Percentiles rank a stretch among this genome's conserved stretches.
These are phyloP conservation scores for Isichthys henryi DNA, from an alignment of 2,113 vertebrate species.

Conservation along the genomic window DNA sequence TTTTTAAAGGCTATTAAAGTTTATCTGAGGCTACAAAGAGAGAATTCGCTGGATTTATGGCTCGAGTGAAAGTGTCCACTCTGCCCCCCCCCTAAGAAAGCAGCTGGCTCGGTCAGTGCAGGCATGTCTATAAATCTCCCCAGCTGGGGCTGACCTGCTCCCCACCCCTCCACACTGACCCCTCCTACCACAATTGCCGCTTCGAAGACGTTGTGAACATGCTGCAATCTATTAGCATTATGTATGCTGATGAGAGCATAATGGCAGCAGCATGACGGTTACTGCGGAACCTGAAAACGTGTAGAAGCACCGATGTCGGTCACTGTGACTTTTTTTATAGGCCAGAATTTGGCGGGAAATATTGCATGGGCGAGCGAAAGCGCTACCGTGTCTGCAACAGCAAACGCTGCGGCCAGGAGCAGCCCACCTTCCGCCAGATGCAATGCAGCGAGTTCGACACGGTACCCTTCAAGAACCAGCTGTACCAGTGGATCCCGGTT, in stretches of 20 bases:
- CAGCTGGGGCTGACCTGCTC: neutral
- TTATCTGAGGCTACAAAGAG: neutral
- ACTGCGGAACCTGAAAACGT: neutral
- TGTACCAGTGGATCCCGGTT: slow-evolving; percentile 85
- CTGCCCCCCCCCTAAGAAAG: neutral
- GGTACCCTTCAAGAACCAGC: slow-evolving; percentile 81
- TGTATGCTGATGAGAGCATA: neutral
- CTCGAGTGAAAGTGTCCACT: neutral
- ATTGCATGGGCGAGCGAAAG: slow-evolving; percentile 90
- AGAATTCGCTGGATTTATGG: neutral
- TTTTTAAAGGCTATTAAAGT: neutral
- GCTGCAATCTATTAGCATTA: neutral
- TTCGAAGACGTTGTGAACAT: neutral
- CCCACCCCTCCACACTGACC: neutral
- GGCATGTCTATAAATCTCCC: neutral
- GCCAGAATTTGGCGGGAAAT: slow-evolving; percentile 89
- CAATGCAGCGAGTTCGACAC: slow-evolving; percentile 97
- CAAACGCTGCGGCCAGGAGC: slow-evolving; percentile 59
- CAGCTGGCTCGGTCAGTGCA: neutral
- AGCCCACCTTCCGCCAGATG: slow-evolving; percentile 87
- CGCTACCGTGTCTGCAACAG: slow-evolving; percentile 85
- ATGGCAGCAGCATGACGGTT: neutral
- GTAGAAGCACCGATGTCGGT: neutral
- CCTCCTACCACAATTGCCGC: neutral
- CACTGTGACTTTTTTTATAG: slow-evolving; percentile 47